Conservation (phyloP, 2,888 invertebrate genomes). For the Lasioglossum leucozonium region DNA sequence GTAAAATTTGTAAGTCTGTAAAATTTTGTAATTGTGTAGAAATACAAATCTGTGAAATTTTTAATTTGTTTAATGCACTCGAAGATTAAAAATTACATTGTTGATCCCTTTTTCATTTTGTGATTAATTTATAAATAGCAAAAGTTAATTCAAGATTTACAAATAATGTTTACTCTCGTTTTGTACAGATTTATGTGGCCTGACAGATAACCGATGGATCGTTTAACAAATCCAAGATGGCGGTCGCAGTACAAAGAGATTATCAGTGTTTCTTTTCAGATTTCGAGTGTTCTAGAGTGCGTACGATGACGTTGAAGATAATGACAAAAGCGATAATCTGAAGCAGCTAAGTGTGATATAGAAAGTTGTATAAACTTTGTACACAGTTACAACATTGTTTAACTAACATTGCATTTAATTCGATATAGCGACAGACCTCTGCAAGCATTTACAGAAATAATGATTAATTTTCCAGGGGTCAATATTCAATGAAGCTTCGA, state of each 20-base stretch:
- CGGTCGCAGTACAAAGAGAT: neutral
- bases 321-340: neutral
- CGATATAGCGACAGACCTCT: neutral
- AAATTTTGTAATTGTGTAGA: too few relatives aligned
- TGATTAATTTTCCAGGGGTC: conserved; percentile 32
- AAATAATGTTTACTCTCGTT: too few relatives aligned
- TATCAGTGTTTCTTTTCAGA: neutral
- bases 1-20: too few relatives aligned
- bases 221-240: neutral
- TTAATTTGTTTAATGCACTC: neutral
- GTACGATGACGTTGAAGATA: neutral
- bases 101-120: too few relatives aligned
- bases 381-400: neutral
- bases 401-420: neutral
- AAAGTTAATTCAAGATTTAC: too few relatives aligned
- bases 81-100: neutral
- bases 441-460: neutral
- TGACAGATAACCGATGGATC: neutral
- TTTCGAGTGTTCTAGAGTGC: neutral
- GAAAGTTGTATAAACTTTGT: neutral
- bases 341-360: neutral
- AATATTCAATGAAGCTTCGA: conserved; percentile 20
- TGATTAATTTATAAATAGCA: too few relatives aligned
- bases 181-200: neutral
- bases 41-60: neutral